Base-by-base conservation (phyloP, 2,888 invertebrate genomes). In the Melanargia galathea region DNA sequence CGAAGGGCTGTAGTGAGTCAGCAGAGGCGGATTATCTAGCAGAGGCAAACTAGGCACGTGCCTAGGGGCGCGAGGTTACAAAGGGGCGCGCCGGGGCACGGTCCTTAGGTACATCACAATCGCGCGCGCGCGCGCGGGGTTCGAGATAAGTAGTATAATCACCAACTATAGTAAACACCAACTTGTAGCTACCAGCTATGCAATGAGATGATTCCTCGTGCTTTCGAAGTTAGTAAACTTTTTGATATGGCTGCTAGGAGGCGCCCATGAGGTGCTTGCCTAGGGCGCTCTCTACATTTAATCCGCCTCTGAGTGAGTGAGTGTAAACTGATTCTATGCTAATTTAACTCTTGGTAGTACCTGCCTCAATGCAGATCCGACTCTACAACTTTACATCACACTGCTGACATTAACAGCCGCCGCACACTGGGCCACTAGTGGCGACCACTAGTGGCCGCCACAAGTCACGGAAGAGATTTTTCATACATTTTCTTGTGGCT, bases 351-450 rank as follows among this genome's bases (percentile, higher is more conserved):
- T 43, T 43, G 16, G 6, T 20, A 18, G 10, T 11, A 33, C 33
- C 33, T n/a, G 11, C 24, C n/a, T 26, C n/a, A 24, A 7, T 35
- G 52, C 35, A 18, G 2, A 35, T 24, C 24, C 16, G n/a, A 11
- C 52, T 52, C 35, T 13, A 20, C 52, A 35, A 52, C 76, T 33
- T 55, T 46, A 51, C 56, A 46, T 62, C 56, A 61, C 56, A 64
- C 61, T 61, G 61, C 61, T 64, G 61, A 51, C 64, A 56, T 61
- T n/a, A n/a, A n/a, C n/a, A n/a, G n/a, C n/a, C n/a, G n/a, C n/a
- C n/a, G n/a, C n/a, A n/a, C n/a, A n/a, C n/a, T n/a, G n/a, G n/a
- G n/a, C n/a, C n/a, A n/a, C n/a, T n/a, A n/a, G n/a, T n/a, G n/a
- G n/a, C n/a, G n/a, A n/a, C n/a, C n/a, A n/a, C n/a, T n/a, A n/a